Evolutionary conservation across 1,140 invertebrate species (phyloP), one percentile per base, ranked within the genome.

Genomic region (Spodoptera litura): DNA sequence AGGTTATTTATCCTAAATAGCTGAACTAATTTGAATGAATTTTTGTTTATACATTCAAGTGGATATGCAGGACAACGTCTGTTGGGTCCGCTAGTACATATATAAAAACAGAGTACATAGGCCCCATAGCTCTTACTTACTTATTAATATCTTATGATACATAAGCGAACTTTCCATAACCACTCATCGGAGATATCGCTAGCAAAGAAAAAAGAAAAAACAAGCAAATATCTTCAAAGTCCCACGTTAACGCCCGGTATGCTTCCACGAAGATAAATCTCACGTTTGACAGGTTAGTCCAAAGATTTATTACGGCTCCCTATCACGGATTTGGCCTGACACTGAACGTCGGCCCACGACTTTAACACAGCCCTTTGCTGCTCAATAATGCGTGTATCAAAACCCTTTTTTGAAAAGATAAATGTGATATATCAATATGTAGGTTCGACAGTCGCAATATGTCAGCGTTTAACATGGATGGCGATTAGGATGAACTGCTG

Each of bases 211-310:
- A 44, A 44, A 44, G 8, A 4, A 6, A 44, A 44, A 44, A 44
- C 38, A 44, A 10, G 4, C 38, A 4, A 44, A 44, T 44, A 44
- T 44, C 38, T 44, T 44, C 38, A 6, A 73, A 49, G 25, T 15
- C 55, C 53, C 44, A 51, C 38, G 59, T 51, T 44, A 61, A 44
- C 55, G 49, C 31, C 71, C 35, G 38, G n/a, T 58, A 38, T 59
- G 53, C 49, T 51, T 52, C 15, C 66, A 52, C 12, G 10, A 15
- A 61, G 56, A 73, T 73, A 73, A 73, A 73, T 73, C 71, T 73
- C 27, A 59, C 56, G 38, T 73, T 73, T 73, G 71, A 73, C 71
- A 73, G 35, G 25, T 58, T 73, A 73, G 71, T 73, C 71, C 55
- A 38, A 44, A 56, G 71, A 73, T 73, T 73, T 73, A 73, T 73